Base-by-base conservation (phyloP, 2,888 invertebrate genomes). In the Linnaemya vulpina region DNA sequence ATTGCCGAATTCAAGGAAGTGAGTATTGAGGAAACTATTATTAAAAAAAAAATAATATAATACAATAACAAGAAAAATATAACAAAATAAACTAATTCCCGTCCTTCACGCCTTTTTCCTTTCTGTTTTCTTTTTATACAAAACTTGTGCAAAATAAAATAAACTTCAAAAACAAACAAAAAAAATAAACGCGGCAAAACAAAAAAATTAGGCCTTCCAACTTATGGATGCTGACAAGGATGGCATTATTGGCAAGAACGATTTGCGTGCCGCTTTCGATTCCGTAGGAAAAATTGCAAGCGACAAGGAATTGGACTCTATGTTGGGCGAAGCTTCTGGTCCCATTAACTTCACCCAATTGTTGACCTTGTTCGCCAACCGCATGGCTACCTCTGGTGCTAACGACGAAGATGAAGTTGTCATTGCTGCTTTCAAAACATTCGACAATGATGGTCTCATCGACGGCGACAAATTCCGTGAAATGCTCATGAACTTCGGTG, bases 141-240 rank as follows among this genome's bases (percentile, higher is more conserved):
- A 68, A 68, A 8, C 49, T 10, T 15, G n/a, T 35, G 11, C 11
- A 20, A 38, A 20, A 38, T 35, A 51, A 70, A 51, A 62, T 1
- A 65, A 49, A 46, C 9, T 13, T 15, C 25, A 17, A 58, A 40
- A 53, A 11, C 25, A 68, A 58, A 38, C 13, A 35, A 55, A 43
- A 3, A 46, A 5, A 38, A 60, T 17, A 76, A 76, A 13, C 3
- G 1, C 10, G 38, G 1, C 10, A 49, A 17, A 74, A n/a, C n/a
- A n/a, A 51, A 62, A 38, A 51, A 43, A 20, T 20, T 62, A 97
- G 96, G 98, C 97, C 92, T 98, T 98, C 96, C 96, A 96, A 94
- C 95, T 98, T 90, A 98, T 98, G 96, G 98, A 98, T 94, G 96
- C 96, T 93, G 97, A 98, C 94, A 98, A 98, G 94, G 98, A 98